Evolutionary conservation across 2,797 vertebrate genomes (phyloP), one percentile per base, ranked within the genome.

Genomic region (Enteromius paludinosus): DNA sequence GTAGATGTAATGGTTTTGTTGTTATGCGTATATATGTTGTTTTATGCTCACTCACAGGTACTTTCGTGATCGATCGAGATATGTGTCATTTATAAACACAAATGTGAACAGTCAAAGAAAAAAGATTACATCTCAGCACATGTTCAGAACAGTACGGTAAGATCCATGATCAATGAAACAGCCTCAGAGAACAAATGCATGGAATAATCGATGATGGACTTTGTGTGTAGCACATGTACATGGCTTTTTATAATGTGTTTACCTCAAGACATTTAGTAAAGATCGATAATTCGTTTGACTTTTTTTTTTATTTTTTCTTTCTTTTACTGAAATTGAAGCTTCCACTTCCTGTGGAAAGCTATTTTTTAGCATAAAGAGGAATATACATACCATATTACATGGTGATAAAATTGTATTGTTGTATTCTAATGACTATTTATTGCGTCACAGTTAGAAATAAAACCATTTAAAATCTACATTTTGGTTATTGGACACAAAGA

Each of bases 131-230:
- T 52, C 28, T 15, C 30, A 35, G 30, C 18, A 65, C 35, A 35
- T 52, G 33, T 66, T 68, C 3, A 25, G 20, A 56, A 56, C 5
- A 5, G 2, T 17, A 11, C 1, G 1, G 11, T 79, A 70, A 28
- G 33, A 70, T 41, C 14, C 30, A 64, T 14, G 33, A 52, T 43
- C 61, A 9, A 9, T n/a, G 33, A 41, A 59, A n/a, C 23, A 45
- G 38, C 49, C 49, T 43, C 23, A 70, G 49, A 43, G 52, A 79
- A 70, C 23, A 70, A 30, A 62, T 28, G 56, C 43, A 62, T 45
- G 54, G 25, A 41, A 74, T 59, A 41, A 62, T n/a, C 61, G 2
- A 76, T 45, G 38, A 18, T 3, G 5, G 23, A 76, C 23, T 54
- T 35, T 0, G 5, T 49, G 28, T 54, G 30, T 54, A 54, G 5